Base-by-base conservation (phyloP, 53 echinoderm and acorn worm species). In the Echinometra lucunter region DNA sequence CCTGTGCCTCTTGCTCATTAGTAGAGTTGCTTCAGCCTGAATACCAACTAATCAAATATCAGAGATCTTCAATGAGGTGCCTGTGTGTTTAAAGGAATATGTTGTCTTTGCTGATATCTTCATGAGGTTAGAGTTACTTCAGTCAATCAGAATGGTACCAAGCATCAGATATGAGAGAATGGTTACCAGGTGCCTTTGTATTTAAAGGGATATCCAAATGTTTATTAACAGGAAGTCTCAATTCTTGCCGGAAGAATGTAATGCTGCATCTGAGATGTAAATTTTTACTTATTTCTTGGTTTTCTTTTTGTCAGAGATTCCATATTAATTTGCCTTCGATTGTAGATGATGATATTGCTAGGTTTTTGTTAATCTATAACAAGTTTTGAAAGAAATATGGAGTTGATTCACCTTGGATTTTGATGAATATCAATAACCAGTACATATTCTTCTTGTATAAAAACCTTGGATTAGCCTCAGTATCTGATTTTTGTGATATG, bases 401-500 rank as follows among this genome's bases (percentile, higher is more conserved):
- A n/a, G 49, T 49, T 3, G 38, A 78, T 78, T 72, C 32, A 32
- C 35, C 72, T 72, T 72, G 32, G 19, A 81, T 81, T 47, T 27
- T 47, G 47, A 85, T 85, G 11, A 13, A 28, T n/a, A 49, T 85
- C 49, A 28, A 15, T 85, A 47, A 82, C 28, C 23, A 3, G 0
- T 49, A 49, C 30, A 15, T 19, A 83, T 83, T 27, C 47, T n/a
- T 83, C 8, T 83, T 47, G 23, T 83, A 4, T 72, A 44, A 44
- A 85, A 11, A 85, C n/a, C 49, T 85, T 85, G 85, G 30, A 49
- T 85, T 85, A 85, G 49, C n/a, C 6, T 3, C 27, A 85, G 21
- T 28, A 85, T 85, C 49, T 49, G 85, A 49, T 85, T 49, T 66
- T 11, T 53, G 45, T 81, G 85, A 85, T 85, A 85, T 6, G 12